These are phyloP conservation scores for Zoanthus solanderi DNA, from an alignment of 92 coral and sea anemone genomes.

Conservation along the genomic window DNA sequence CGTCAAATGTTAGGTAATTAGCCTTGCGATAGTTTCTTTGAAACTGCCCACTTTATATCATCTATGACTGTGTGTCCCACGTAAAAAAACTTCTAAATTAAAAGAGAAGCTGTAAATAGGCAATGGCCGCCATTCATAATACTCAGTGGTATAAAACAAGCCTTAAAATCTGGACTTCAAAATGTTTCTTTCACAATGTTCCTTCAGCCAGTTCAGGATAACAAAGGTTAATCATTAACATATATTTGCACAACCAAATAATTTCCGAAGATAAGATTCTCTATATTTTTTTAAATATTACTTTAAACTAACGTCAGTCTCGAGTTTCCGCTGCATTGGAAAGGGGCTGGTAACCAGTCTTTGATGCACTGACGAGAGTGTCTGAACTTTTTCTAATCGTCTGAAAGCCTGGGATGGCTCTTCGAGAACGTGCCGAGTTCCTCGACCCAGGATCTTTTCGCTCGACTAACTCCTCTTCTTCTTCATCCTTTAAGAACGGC, in stretches of 20 bases:
- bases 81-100: no score
- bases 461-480: slow-evolving; percentile 58
- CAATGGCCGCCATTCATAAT: no score
- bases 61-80: no score
- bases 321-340: slow-evolving; percentile 31
- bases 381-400: slow-evolving; percentile 30
- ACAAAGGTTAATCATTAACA: background rate
- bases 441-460: slow-evolving; percentile 2
- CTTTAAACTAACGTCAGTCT: background rate
- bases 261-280: background rate
- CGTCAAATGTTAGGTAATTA: no score
- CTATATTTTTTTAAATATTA: background rate
- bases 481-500: slow-evolving; percentile 88
- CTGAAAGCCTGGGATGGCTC: slow-evolving; percentile 33
- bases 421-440: slow-evolving; percentile 29
- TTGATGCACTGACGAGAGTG: background rate
- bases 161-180: background rate
- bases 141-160: background rate
- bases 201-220: background rate
- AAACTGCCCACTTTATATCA: no score
- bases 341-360: slow-evolving; percentile 33
- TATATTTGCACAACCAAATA: background rate
- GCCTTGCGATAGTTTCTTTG: no score
- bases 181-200: background rate
- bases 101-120: no score